These are phyloP conservation scores for Chascanopsetta lugubris DNA, from an alignment of 2,113 vertebrate genomes.

Conservation along the genomic window DNA sequence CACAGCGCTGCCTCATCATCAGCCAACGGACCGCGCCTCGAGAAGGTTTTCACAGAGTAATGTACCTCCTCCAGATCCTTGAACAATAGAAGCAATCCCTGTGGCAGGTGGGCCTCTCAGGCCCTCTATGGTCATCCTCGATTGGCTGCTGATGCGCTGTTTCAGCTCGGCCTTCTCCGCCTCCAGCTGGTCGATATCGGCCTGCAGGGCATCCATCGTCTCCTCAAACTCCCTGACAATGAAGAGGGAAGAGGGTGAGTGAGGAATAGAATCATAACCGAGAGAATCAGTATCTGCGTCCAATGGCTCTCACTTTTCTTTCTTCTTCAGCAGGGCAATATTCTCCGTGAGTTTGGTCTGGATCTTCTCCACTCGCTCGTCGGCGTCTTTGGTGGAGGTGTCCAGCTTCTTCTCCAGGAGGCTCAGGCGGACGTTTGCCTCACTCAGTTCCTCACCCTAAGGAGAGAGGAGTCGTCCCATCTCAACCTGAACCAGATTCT, in stretches of 20 bases:
- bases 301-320: constrained; percentile 87
- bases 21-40: background rate
- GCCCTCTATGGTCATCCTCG: constrained; percentile 91
- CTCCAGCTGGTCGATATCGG: constrained; percentile 96
- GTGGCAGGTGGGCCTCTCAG: constrained; percentile 82
- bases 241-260: background rate
- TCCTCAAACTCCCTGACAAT: constrained; percentile 92
- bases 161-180: constrained; percentile 94
- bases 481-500: background rate
- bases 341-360: constrained; percentile 92
- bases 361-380: constrained; percentile 96
- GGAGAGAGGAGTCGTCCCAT: background rate
- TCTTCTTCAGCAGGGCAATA: constrained; percentile 89
- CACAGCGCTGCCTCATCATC: background rate
- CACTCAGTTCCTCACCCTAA: constrained; percentile 95
- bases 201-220: constrained; percentile 98
- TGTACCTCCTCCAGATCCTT: constrained; percentile 87
- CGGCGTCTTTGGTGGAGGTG: constrained; percentile 91
- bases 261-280: background rate
- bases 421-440: constrained; percentile 91
- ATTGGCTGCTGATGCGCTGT: constrained; percentile 90
- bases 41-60: constrained; percentile 1
- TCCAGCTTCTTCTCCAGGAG: constrained; percentile 97
- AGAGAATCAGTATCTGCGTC: background rate
- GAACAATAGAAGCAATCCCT: constrained; percentile 90